These are phyloP conservation scores for Steinernema khuongi DNA, from an alignment of 1,140 invertebrate species.

Conservation along the genomic window DNA sequence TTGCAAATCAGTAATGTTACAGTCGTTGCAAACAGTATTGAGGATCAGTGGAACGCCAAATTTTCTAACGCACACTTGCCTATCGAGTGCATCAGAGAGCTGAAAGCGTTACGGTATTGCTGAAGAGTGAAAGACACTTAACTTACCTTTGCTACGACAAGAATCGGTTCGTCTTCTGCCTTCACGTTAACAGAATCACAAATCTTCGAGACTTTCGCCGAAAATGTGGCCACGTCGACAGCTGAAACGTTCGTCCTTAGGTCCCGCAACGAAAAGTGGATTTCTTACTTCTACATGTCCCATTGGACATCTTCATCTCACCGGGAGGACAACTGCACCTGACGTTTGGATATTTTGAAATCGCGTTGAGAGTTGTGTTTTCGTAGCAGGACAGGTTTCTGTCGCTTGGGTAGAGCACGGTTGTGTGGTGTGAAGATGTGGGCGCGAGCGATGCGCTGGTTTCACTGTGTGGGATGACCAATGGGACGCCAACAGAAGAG, in stretches of 20 bases:
- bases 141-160: not conserved
- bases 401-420: not conserved
- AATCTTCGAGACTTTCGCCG: not conserved
- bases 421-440: not conserved
- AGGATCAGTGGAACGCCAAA: not conserved
- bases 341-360: not conserved
- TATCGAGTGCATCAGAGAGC: not conserved
- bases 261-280: not conserved
- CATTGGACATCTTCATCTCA: not conserved
- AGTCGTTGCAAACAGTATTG: not conserved
- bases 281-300: not conserved
- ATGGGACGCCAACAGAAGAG: too few relatives aligned
- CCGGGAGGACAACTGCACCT: not conserved
- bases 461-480: too few relatives aligned
- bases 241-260: not conserved
- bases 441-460: not conserved
- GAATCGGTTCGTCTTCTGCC: not conserved
- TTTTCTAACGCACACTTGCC: not conserved
- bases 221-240: not conserved
- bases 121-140: not conserved
- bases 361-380: not conserved
- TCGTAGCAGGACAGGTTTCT: not conserved
- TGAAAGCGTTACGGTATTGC: not conserved
- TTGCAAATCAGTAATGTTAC: not conserved
- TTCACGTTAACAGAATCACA: not conserved